Conservation (phyloP, 2,888 invertebrate genomes). For the Caenorhabditis imperialis region DNA sequence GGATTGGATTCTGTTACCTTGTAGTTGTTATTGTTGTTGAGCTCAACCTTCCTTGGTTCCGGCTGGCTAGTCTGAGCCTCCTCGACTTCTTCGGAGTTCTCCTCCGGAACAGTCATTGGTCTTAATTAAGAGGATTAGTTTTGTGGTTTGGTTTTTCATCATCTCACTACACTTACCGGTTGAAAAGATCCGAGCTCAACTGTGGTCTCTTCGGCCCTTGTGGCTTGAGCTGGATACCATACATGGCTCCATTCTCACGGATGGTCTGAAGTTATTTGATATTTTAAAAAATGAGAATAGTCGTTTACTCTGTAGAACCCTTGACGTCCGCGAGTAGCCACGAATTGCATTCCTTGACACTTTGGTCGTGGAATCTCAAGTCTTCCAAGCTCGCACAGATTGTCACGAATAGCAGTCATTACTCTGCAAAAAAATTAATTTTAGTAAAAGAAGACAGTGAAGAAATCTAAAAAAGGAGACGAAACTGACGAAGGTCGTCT, state of each 20-base stretch:
- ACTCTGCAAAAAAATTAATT: no score
- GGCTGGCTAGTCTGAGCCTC: constrained; percentile 42
- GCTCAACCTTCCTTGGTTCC: constrained; percentile 27
- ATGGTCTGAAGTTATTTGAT: constrained; percentile 59
- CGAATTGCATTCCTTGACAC: constrained; percentile 75
- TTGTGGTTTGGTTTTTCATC: no score
- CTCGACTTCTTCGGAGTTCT: constrained; percentile 40
- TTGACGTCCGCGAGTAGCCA: constrained; percentile 74
- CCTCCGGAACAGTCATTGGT: constrained; percentile 54
- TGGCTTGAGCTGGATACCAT: constrained; percentile 69
- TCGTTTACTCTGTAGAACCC: constrained; percentile 75
- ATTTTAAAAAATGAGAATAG: not conserved
- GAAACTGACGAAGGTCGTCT: constrained; percentile 2
- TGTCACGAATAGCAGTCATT: constrained; percentile 63
- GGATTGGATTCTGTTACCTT: constrained; percentile 9
- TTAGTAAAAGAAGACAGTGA: not conserved
- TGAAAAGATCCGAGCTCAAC: constrained; percentile 58
- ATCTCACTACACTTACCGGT: constrained; percentile 35
- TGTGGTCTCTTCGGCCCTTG: constrained; percentile 68
- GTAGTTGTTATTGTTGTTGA: constrained; percentile 48
- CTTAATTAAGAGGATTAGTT: constrained; percentile 5
- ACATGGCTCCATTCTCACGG: constrained; percentile 72
- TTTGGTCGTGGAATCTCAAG: constrained; percentile 76
- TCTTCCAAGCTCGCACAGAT: constrained; percentile 63
- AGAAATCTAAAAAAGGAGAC: constrained; percentile 10